Evolutionary conservation across 2,797 vertebrate genomes (phyloP).

Genomic region (Peromyscus melanophrys): DNA sequence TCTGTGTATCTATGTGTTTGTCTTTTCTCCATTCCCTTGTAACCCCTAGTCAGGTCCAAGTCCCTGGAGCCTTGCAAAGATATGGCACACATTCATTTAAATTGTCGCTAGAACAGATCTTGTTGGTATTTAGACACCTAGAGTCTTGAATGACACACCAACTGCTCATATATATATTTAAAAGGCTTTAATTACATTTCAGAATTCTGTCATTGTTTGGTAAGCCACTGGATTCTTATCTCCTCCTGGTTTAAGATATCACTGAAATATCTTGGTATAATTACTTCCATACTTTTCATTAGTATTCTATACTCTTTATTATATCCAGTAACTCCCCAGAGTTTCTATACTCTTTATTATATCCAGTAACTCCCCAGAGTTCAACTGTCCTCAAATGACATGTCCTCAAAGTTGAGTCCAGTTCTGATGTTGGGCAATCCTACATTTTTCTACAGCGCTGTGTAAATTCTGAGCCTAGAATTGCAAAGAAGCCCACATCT

Average conservation of each 20-base stretch:
- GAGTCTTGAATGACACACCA: slow-evolving; percentile 60
- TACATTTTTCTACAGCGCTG: background rate
- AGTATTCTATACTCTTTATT: slow-evolving; percentile 56
- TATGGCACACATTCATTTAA: slow-evolving; percentile 46
- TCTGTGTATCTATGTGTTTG: background rate
- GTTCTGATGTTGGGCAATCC: slow-evolving; percentile 53
- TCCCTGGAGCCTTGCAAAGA: background rate
- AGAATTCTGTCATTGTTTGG: slow-evolving; percentile 62
- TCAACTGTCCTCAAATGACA: slow-evolving; percentile 24
- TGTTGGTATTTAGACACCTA: background rate
- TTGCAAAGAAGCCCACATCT: background rate
- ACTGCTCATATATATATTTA: background rate
- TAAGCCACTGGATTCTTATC: slow-evolving; percentile 69
- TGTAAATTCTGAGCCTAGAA: slow-evolving; percentile 22
- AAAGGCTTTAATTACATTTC: slow-evolving; percentile 82
- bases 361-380: background rate
- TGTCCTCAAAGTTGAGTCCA: slow-evolving; percentile 39
- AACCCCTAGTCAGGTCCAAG: background rate
- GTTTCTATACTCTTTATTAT: slow-evolving; percentile 56
- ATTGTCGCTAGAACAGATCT: slow-evolving; percentile 13
- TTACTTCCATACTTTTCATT: slow-evolving; percentile 67
- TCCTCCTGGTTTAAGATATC: slow-evolving; percentile 63
- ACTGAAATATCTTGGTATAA: slow-evolving; percentile 55
- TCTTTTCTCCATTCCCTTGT: background rate
- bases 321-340: too few species aligned